Conservation (phyloP, 2,113 vertebrate genomes). For the Martes martes region DNA sequence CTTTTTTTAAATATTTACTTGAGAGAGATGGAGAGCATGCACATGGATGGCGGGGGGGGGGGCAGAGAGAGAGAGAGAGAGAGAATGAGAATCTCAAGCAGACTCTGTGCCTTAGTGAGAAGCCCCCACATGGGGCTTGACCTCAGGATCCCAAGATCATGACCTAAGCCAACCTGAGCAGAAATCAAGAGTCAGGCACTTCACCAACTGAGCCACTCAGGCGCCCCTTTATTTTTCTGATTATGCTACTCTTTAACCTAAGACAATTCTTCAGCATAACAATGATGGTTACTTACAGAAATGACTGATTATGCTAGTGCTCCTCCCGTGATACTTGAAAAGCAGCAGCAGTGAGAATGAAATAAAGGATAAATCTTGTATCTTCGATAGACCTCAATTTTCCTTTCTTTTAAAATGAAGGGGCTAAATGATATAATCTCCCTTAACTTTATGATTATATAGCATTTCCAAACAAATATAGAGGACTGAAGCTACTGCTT, state of each 20-base stretch:
- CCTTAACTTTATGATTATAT: conserved; percentile 27
- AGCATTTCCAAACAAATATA: conserved; percentile 20
- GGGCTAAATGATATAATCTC: not conserved
- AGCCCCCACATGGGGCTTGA: not conserved
- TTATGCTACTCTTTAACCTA: conserved; percentile 5
- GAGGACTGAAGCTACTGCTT: not conserved
- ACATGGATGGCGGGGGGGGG: not conserved
- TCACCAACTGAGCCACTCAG: not conserved
- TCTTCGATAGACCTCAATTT: not conserved
- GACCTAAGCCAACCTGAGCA: not conserved
- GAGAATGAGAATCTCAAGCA: not conserved
- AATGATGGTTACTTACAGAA: not conserved
- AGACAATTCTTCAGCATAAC: not conserved
- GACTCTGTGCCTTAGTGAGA: not conserved
- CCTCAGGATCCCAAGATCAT: not conserved
- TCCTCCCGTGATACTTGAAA: not conserved
- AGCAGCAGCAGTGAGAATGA: not conserved
- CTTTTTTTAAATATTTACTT: not conserved
- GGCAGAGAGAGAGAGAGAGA: not conserved
- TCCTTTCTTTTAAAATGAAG: conserved; percentile 11
- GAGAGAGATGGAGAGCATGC: not conserved
- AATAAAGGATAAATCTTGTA: not conserved
- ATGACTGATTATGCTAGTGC: not conserved
- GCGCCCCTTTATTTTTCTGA: not conserved
- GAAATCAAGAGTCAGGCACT: not conserved